Evolutionary conservation across 2,797 vertebrate species (phyloP).

Genomic region (Lindbergichthys nudifrons): DNA sequence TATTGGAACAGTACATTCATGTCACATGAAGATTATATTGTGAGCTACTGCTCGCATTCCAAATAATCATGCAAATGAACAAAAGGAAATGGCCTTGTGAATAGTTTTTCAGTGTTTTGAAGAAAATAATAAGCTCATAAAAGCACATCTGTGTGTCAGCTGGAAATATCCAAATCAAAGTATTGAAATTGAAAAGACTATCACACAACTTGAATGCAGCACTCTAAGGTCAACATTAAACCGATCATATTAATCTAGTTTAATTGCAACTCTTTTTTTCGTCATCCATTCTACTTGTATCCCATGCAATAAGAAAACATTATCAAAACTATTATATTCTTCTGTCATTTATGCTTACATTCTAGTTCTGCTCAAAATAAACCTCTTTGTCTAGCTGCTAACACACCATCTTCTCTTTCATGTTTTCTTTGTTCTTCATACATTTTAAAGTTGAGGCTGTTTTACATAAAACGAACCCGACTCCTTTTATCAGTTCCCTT

Average conservation of each 20-base stretch:
- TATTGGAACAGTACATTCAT: background rate
- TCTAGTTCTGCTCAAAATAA: background rate
- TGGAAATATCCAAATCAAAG: constrained; percentile 6
- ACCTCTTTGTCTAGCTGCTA: background rate
- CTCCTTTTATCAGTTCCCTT: background rate
- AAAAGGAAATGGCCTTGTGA: background rate
- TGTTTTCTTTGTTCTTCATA: constrained; percentile 10
- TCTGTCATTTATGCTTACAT: background rate
- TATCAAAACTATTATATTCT: background rate
- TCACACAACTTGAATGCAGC: background rate
- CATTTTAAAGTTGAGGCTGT: background rate
- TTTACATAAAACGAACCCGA: background rate
- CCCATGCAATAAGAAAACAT: background rate
- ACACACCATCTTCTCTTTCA: background rate
- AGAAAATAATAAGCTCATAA: background rate
- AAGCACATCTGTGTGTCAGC: background rate
- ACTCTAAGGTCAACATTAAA: background rate
- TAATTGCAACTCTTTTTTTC: too few species aligned
- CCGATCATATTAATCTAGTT: background rate
- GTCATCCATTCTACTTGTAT: background rate
- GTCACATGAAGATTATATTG: background rate
- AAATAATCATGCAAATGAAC: constrained; percentile 2
- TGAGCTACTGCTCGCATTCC: background rate
- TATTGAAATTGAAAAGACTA: constrained; percentile 1
- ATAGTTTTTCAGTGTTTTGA: constrained; percentile 4